Conservation (phyloP, 2,113 vertebrate species). For the Gymnobelideus leadbeateri region DNA sequence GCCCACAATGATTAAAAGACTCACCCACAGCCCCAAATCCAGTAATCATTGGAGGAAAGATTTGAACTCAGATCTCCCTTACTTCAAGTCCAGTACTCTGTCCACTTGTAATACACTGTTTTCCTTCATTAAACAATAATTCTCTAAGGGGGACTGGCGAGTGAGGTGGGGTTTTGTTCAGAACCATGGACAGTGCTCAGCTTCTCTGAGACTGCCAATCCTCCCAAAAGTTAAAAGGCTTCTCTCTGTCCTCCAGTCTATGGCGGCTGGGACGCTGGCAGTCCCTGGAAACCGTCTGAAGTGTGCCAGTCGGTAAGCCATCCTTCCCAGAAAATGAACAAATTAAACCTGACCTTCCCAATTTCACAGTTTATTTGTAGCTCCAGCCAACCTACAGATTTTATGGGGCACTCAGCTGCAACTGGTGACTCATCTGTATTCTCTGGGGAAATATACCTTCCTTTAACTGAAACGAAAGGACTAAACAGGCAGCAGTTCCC, state of each 20-base stretch:
- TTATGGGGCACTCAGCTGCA: not conserved
- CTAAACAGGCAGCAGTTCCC: not conserved
- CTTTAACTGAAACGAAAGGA: not conserved
- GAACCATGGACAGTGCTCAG: not conserved
- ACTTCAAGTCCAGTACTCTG: not conserved
- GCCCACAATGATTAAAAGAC: not conserved
- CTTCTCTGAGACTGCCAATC: not conserved
- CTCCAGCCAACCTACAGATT: not conserved
- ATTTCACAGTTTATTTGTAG: not conserved
- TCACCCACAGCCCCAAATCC: not conserved
- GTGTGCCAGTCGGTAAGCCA: not conserved
- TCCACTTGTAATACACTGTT: not conserved
- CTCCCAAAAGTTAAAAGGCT: not conserved
- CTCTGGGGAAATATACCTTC: not conserved
- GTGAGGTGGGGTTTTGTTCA: not conserved
- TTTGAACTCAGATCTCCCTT: not conserved
- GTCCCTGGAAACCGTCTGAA: not conserved
- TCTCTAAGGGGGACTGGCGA: not conserved
- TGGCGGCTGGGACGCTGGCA: not conserved
- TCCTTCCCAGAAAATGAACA: constrained; percentile 5
- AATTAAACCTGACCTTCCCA: not conserved
- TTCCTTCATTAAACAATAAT: not conserved
- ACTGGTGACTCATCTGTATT: not conserved
- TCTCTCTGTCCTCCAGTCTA: not conserved
- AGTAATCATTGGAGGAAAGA: not conserved